phyloP scores from a whole-genome alignment of 2,888 invertebrate genomes.

The Thumatha senex region DNA sequence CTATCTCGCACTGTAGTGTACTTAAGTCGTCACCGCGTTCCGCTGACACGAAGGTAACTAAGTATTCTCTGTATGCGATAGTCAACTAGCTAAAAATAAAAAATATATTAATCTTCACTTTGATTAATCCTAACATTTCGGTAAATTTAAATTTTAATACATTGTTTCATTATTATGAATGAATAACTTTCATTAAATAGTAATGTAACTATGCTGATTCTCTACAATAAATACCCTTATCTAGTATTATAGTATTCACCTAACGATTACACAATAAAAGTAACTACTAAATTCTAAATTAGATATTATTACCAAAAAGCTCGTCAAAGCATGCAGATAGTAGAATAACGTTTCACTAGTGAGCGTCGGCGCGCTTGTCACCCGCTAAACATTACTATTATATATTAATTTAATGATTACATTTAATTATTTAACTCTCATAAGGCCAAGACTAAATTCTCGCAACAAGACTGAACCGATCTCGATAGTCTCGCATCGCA shows the following conservation, averaged over 20 bases:
- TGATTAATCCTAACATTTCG: constrained; percentile 73
- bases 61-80: constrained; percentile 72
- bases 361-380: constrained; percentile 72
- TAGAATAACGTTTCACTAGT: constrained; percentile 78
- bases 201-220: constrained; percentile 78
- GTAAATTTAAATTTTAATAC: constrained; percentile 72
- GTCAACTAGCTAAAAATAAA: constrained; percentile 83
- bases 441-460: constrained; percentile 84
- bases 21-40: constrained; percentile 49
- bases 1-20: constrained; percentile 72
- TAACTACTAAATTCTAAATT: constrained; percentile 81
- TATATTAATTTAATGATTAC: constrained; percentile 75
- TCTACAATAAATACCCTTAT: constrained; percentile 83
- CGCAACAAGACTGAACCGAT: constrained; percentile 79
- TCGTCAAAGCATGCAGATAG: constrained; percentile 84
- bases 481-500: constrained; percentile 70
- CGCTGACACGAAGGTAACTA: constrained; percentile 61
- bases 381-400: constrained; percentile 68
- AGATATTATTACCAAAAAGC: constrained; percentile 82
- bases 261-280: constrained; percentile 81
- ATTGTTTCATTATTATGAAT: constrained; percentile 78
- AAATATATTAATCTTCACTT: constrained; percentile 81
- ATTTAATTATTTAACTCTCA: constrained; percentile 81
- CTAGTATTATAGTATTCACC: constrained; percentile 75
- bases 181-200: constrained; percentile 75